Percentiles rank a stretch among this genome's conserved stretches.
Conservation (phyloP, 23 tunicate genomes). For the Diplosoma virens region DNA sequence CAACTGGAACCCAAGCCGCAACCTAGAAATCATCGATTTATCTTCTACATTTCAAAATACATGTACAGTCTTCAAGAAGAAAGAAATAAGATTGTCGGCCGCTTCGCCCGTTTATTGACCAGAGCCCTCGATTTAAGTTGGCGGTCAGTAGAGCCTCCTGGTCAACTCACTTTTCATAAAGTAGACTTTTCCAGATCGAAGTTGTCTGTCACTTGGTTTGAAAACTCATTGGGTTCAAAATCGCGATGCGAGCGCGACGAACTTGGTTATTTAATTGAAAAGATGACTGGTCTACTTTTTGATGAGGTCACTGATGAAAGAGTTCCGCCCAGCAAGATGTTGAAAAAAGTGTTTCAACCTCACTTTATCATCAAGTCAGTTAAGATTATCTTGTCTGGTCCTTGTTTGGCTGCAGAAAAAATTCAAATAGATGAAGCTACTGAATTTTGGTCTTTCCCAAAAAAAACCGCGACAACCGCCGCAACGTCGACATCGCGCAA, state of each 20-base stretch:
- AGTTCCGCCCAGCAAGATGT: background rate
- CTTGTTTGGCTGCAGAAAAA: slow-evolving; percentile 35
- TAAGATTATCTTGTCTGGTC: slow-evolving; percentile 48
- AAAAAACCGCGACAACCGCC: background rate
- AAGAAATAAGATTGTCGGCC: slow-evolving; percentile 14
- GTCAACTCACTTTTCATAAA: slow-evolving; percentile 44
- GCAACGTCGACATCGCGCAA: background rate
- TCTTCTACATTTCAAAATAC: slow-evolving; percentile 30
- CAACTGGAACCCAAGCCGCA: slow-evolving; percentile 2
- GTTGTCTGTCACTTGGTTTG: slow-evolving; percentile 60
- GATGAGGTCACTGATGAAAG: slow-evolving; percentile 14
- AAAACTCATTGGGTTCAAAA: slow-evolving; percentile 27
- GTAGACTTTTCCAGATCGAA: background rate
- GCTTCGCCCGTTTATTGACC: slow-evolving; percentile 35
- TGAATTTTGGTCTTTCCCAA: background rate
- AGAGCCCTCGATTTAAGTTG: slow-evolving; percentile 26
- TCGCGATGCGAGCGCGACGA: slow-evolving; percentile 14
- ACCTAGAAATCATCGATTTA: slow-evolving; percentile 62
- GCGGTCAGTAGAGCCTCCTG: slow-evolving; percentile 39
- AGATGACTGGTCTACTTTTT: slow-evolving; percentile 46
- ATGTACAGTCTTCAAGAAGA: background rate
- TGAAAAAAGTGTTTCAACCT: slow-evolving; percentile 26
- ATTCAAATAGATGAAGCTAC: background rate
- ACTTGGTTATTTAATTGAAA: background rate
- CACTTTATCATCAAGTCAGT: slow-evolving; percentile 37